A percentile compares a stretch with the other conserved stretches of the same genome.
phyloP scores from a whole-genome alignment of 1,140 invertebrate genomes.

The Dinothrombium tinctorium region DNA sequence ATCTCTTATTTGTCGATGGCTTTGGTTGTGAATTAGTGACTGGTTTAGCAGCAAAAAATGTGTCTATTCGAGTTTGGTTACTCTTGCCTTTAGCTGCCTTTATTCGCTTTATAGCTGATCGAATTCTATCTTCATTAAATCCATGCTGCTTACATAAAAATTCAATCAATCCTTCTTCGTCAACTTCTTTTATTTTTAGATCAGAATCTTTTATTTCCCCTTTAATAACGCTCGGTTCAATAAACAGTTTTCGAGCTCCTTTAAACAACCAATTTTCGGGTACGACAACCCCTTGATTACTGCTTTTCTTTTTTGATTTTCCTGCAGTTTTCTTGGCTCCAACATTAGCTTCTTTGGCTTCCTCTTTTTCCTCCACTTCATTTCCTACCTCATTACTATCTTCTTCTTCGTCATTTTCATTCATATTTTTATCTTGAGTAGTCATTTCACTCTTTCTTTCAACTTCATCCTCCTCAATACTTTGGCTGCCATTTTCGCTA shows the following conservation, averaged over 20 bases:
- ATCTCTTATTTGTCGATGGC: neutral
- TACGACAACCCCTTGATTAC: slow-evolving; percentile 31
- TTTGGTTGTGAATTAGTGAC: neutral
- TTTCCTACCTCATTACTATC: slow-evolving; percentile 4
- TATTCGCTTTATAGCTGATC: slow-evolving; percentile 74
- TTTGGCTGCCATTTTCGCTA: slow-evolving; percentile 1
- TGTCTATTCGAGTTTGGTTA: slow-evolving; percentile 77
- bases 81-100: slow-evolving; percentile 52
- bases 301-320: slow-evolving; percentile 1
- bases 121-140: slow-evolving; percentile 68
- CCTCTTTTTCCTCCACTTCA: slow-evolving; percentile 4
- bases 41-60: slow-evolving; percentile 63
- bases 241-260: slow-evolving; percentile 63
- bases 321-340: neutral
- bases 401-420: slow-evolving; percentile 1
- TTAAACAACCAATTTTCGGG: slow-evolving; percentile 79
- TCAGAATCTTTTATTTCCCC: slow-evolving; percentile 33
- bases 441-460: neutral
- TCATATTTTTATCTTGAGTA: neutral
- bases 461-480: slow-evolving; percentile 5
- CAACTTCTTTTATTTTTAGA: slow-evolving; percentile 79
- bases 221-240: slow-evolving; percentile 54
- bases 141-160: slow-evolving; percentile 73
- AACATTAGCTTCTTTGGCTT: neutral
- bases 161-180: slow-evolving; percentile 78